A percentile compares a stretch with the other conserved stretches of the same genome.
Conservation (phyloP, 2,888 invertebrate species). For the Hydraecia micacea region DNA sequence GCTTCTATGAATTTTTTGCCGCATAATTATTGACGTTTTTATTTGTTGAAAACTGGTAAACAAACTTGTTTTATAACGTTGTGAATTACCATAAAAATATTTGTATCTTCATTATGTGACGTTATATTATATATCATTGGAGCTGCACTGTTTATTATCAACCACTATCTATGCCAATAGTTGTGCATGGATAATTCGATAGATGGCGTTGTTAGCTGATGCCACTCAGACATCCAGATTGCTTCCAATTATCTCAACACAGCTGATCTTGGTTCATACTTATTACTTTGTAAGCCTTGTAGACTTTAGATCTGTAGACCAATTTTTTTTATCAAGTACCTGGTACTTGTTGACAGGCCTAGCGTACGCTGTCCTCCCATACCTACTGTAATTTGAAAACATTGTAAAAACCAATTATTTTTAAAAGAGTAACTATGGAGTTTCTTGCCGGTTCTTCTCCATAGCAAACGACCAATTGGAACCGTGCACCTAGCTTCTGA, state of each 20-base stretch:
- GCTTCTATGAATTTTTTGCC: constrained; percentile 10
- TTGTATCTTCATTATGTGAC: not conserved
- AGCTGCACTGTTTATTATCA: not conserved
- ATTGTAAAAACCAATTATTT: no score
- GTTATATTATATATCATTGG: not conserved
- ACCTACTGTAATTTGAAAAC: no score
- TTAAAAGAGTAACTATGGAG: no score
- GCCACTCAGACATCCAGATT: not conserved
- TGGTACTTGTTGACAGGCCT: no score
- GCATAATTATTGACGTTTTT: constrained; percentile 9
- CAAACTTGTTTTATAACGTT: not conserved
- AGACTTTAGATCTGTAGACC: no score
- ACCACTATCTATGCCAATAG: no score
- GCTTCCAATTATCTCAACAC: not conserved
- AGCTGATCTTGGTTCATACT: not conserved
- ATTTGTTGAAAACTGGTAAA: not conserved
- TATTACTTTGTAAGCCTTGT: no score
- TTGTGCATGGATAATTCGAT: not conserved
- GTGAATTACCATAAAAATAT: not conserved
- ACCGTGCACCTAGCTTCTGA: no score
- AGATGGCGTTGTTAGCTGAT: constrained; percentile 29
- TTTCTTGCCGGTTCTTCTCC: no score
- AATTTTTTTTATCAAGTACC: no score
- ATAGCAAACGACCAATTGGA: no score
- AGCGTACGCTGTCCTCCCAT: no score